Evolutionary conservation across 2,888 invertebrate species (phyloP), one percentile per base, ranked within the genome.

Genomic region (Ditylenchus weischeri): DNA sequence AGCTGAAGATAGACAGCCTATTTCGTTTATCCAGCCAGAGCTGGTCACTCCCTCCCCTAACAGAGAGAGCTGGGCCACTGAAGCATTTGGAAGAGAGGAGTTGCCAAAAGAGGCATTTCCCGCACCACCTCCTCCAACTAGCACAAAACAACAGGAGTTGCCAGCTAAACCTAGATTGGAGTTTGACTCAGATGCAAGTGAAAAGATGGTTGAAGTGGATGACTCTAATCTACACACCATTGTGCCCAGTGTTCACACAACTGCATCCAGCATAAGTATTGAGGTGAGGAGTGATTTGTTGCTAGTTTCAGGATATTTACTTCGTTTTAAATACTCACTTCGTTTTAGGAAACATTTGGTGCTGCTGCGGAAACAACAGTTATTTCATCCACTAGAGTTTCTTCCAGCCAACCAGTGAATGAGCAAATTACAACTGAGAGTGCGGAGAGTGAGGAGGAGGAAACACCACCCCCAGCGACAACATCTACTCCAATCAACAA

Each of bases 401-500:
- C 67, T 23, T 6, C 62, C 15, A 36, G 54, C 29, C 54, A 1
- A 4, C 13, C 66, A 11, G 21, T 21, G 19, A 15, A 21, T n/a
- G 29, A 43, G 15, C 43, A 43, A 43, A 43, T 15, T 8, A 43
- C 43, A 43, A 43, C 43, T 1, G 43, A 43, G 15, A 43, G 43
- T 43, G 11, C 43, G 15, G 43, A 43, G 15, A 29, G 29, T 29
- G 43, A 43, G 15, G 13, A 48, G 8, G 47, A 19, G n/a, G 48
- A 65, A 48, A 51, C 49, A 5, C 23, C 38, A 18, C 54, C 62
- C 15, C 49, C 66, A 3, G 0, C 68, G 35, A 29, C 23, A 38
- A 35, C 64, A 36, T 43, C 38, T 54, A 29, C 51, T 68, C 50
- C 69, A 48, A 2, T 29, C 29, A 57, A 29, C 64, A 66, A 51